phyloP scores from a whole-genome alignment of 2,113 vertebrate species.

The Piaya cayana region DNA sequence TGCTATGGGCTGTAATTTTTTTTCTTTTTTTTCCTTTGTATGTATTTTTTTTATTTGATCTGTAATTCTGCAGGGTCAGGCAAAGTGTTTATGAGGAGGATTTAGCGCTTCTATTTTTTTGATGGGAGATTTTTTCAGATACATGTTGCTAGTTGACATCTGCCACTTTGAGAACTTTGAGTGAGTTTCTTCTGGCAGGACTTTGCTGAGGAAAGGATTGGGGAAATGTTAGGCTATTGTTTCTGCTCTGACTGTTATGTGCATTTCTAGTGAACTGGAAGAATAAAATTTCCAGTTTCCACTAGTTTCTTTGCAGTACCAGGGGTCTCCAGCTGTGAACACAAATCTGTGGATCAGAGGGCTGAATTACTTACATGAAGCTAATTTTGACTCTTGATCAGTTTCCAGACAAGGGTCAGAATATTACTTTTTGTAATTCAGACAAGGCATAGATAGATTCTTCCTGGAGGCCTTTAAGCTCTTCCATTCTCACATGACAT shows the following conservation, averaged over 20 bases:
- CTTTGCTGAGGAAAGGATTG: not conserved
- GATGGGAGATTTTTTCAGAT: not conserved
- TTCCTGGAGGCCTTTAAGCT: constrained; percentile 22
- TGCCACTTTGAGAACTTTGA: not conserved
- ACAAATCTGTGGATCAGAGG: not conserved
- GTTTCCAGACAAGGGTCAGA: not conserved
- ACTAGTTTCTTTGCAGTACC: not conserved
- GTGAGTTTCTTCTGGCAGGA: not conserved
- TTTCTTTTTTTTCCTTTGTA: not conserved
- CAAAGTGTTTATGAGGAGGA: not conserved
- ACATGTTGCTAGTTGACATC: not conserved
- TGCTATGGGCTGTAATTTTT: not conserved
- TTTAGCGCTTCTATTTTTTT: not conserved
- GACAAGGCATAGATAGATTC: not conserved
- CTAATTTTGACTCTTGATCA: not conserved
- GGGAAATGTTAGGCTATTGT: not conserved
- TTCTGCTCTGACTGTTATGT: not conserved
- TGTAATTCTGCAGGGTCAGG: not conserved
- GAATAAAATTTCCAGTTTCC: not conserved
- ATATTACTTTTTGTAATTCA: not conserved
- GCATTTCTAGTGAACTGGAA: not conserved
- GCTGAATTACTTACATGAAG: not conserved
- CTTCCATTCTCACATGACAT: constrained; percentile 8
- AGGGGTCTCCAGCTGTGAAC: not conserved
- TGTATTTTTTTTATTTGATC: not conserved